Evolutionary conservation across 2,797 vertebrate species (phyloP), one percentile per base, ranked within the genome.

Genomic region (Tympanoctomys barrerae): DNA sequence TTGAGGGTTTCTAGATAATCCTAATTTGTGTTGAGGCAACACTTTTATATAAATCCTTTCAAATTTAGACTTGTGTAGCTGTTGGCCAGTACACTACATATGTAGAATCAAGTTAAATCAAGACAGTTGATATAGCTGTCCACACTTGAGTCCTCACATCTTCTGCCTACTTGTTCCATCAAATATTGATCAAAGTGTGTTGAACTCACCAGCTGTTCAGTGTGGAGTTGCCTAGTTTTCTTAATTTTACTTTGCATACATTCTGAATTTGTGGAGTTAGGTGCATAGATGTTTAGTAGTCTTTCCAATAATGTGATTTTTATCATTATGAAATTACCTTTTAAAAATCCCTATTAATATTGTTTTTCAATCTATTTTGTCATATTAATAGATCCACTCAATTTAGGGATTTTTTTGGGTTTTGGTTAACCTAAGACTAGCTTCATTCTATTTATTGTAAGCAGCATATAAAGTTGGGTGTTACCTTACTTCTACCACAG

Each of bases 231-330:
- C 10, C 57, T 79, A 2, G 81, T 91, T 75, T 31, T 64, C 28
- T 89, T 77, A 83, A 24, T 80, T 89, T 66, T 77, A 77, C 13
- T 16, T 94, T 75, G 79, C 46, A 84, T 36, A 33, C 75, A 77
- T 89, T 89, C 73, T 80, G 64, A 80, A 70, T 70, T 91, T 78
- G 78, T 70, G 26, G 42, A 89, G 49, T 89, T 78, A 89, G 28
- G 57, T 28, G 13, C 39, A 70, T 78, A 62, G 7, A 66, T 3
- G 3, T 92, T 88, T 84, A 84, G 18, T 54, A 84, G 18, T 54
- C 36, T 71, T 89, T 46, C 46, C 73, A 13, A 54, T 79, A 75
- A 91, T 42, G 26, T 31, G 73, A 77, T 31, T 6, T 46, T 49
- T 75, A 46, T 28, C 24, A 42, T 75, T 77, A 77, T 42, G 26